Conservation (phyloP, 2,797 vertebrate species). For the Darevskia mixta region DNA sequence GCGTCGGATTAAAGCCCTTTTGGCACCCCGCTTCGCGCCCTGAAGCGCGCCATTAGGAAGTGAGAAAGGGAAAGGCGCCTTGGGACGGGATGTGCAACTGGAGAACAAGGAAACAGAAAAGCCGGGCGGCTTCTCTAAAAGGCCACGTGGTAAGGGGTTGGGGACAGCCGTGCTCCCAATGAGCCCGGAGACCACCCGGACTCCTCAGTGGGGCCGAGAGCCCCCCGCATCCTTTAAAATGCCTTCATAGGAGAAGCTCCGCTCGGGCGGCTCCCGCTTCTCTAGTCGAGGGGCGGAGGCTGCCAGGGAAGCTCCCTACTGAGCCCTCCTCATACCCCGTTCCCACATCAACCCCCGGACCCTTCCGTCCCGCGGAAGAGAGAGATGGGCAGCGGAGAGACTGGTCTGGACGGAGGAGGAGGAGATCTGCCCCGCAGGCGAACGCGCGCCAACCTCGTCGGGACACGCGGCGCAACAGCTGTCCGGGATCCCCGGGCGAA, state of each 20-base stretch:
- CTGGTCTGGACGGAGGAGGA: background rate
- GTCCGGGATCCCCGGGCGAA: background rate
- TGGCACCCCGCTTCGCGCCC: too few species aligned
- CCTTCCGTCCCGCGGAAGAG: too few species aligned
- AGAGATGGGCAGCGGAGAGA: background rate
- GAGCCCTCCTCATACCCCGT: background rate
- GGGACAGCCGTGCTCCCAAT: too few species aligned
- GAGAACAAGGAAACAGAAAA: background rate
- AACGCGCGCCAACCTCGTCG: background rate
- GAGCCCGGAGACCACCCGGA: too few species aligned
- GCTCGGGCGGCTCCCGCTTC: background rate
- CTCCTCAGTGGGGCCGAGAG: background rate
- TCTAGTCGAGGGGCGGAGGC: too few species aligned
- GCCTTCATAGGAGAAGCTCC: background rate
- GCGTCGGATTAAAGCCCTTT: background rate
- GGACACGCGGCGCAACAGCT: slow-evolving; percentile 24
- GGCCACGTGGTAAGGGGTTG: background rate
- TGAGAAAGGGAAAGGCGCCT: background rate
- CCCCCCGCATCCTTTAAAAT: too few species aligned
- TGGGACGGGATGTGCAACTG: too few species aligned
- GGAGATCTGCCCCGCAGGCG: background rate
- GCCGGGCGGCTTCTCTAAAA: background rate
- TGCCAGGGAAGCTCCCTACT: too few species aligned
- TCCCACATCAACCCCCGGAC: background rate
- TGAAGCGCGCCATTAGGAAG: background rate